These are phyloP conservation scores for Apamea sordens DNA, from an alignment of 2,888 invertebrate species.

Conservation along the genomic window DNA sequence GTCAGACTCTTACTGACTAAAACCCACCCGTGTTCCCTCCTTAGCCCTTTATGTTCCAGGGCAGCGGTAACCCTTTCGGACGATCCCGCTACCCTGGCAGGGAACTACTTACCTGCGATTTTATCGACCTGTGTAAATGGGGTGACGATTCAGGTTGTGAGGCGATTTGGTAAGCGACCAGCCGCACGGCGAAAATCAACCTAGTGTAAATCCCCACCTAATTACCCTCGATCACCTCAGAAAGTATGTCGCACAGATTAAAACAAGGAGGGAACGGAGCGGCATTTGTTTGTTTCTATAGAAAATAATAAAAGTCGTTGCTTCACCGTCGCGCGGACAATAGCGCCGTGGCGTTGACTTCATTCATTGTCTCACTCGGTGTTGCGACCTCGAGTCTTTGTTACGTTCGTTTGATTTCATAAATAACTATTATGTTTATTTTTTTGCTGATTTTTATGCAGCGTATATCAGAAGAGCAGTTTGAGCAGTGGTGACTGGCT, in stretches of 20 bases:
- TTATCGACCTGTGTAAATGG: background rate
- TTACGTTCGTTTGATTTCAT: constrained; percentile 31
- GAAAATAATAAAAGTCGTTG: constrained; percentile 49
- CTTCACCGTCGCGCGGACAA: constrained; percentile 34
- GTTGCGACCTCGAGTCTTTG: constrained; percentile 26
- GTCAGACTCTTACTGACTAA: no score
- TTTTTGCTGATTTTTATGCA: background rate
- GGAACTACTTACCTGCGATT: background rate
- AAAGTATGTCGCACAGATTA: constrained; percentile 42
- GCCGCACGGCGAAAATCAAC: background rate
- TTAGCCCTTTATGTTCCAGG: no score
- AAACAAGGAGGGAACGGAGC: constrained; percentile 23
- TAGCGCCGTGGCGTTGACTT: constrained; percentile 18
- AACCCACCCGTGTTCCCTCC: no score
- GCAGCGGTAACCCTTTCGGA: no score
- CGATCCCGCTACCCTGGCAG: no score
- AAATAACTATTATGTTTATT: constrained; percentile 10
- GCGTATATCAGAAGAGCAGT: background rate
- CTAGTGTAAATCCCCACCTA: background rate
- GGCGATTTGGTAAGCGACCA: background rate
- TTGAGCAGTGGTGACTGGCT: no score
- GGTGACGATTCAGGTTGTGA: background rate
- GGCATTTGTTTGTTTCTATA: constrained; percentile 42
- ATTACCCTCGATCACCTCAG: constrained; percentile 20
- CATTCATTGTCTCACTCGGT: constrained; percentile 46